These are phyloP conservation scores for Thinocorus orbignyianus DNA, from an alignment of 2,113 vertebrate genomes.

Conservation along the genomic window DNA sequence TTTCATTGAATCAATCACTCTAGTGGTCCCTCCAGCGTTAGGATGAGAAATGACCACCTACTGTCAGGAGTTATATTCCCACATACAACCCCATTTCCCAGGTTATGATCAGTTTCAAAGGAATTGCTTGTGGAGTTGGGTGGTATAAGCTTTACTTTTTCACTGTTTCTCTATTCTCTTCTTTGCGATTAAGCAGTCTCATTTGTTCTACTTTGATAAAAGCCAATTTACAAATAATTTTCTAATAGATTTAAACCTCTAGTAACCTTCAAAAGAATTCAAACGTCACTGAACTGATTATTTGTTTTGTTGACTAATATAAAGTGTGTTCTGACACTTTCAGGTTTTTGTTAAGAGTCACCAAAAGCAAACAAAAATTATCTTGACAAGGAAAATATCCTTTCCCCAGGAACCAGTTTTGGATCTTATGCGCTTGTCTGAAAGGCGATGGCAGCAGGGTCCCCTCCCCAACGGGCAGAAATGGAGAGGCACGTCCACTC, in stretches of 20 bases:
- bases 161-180: background rate
- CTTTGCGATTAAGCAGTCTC: background rate
- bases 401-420: background rate
- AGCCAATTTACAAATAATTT: background rate
- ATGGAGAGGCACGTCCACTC: slow-evolving; percentile 69
- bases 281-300: background rate
- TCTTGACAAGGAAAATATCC: background rate
- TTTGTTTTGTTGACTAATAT: background rate
- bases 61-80: slow-evolving; percentile 82
- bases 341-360: background rate
- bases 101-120: slow-evolving; percentile 82
- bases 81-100: slow-evolving; percentile 74
- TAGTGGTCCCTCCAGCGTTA: slow-evolving; percentile 72
- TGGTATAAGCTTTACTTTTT: slow-evolving; percentile 63
- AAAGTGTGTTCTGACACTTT: background rate
- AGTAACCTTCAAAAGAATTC: slow-evolving; percentile 34
- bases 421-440: background rate
- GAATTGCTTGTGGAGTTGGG: slow-evolving; percentile 79
- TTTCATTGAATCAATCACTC: background rate
- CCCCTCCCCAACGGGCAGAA: slow-evolving; percentile 74
- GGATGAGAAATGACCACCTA: slow-evolving; percentile 83
- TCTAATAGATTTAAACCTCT: slow-evolving; percentile 8
- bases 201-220: background rate
- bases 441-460: slow-evolving; percentile 80
- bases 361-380: background rate